These are phyloP conservation scores for Ectemnius continuus DNA, from an alignment of 2,888 invertebrate species.

Conservation along the genomic window DNA sequence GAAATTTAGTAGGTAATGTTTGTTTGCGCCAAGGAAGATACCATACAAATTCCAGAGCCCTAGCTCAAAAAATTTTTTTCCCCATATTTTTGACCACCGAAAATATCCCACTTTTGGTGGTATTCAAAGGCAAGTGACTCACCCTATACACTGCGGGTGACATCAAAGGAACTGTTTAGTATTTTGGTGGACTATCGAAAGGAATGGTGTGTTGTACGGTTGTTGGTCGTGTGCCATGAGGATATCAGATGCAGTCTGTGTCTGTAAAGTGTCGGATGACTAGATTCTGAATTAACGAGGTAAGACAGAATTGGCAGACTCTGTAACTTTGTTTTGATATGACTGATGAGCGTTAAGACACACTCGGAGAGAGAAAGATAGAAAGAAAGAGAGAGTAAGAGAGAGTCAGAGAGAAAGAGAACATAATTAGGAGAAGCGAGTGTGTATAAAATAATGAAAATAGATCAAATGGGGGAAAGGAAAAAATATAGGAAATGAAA, in stretches of 20 bases:
- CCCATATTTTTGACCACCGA: no score
- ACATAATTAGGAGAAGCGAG: slow-evolving; percentile 5
- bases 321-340: not conserved
- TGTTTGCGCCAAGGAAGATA: no score
- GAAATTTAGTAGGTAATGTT: no score
- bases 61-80: no score
- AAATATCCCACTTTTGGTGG: no score
- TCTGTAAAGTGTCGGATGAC: no score
- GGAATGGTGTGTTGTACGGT: not conserved
- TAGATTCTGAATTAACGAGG: no score
- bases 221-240: no score
- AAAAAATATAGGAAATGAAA: slow-evolving; percentile 26
- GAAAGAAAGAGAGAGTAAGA: slow-evolving; percentile 24
- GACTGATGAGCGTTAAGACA: slow-evolving; percentile 10
- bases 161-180: not conserved
- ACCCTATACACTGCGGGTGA: not conserved
- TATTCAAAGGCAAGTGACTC: no score
- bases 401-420: slow-evolving; percentile 18
- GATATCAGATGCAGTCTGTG: no score
- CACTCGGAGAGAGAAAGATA: slow-evolving; percentile 16
- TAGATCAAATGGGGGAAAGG: slow-evolving; percentile 15
- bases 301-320: no score
- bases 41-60: no score
- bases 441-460: slow-evolving; percentile 15
- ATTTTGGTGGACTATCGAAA: not conserved